Percentiles rank a stretch among this genome's conserved stretches.
These are phyloP conservation scores for Leucophora obtusa DNA, from an alignment of 2,888 invertebrate genomes.

Conservation along the genomic window DNA sequence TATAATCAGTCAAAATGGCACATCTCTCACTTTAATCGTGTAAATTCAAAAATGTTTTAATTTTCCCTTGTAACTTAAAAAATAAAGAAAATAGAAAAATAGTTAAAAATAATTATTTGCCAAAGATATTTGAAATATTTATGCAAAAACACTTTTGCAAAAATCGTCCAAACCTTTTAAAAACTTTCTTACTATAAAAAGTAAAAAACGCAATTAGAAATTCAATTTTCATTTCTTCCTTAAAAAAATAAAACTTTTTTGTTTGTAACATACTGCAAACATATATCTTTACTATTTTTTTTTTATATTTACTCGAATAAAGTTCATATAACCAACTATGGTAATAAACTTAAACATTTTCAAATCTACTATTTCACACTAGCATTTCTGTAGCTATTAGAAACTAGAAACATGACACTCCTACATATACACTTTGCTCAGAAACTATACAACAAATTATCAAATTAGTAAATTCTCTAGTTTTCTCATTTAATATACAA, in stretches of 20 bases:
- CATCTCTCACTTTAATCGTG: too few species aligned
- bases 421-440: neutral
- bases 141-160: neutral
- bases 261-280: too few species aligned
- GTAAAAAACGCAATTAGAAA: slow-evolving; percentile 47
- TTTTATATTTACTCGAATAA: slow-evolving; percentile 28
- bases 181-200: slow-evolving; percentile 18
- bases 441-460: too few species aligned
- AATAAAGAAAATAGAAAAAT: too few species aligned
- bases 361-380: slow-evolving; percentile 37
- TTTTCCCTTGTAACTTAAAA: too few species aligned
- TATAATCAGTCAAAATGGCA: too few species aligned
- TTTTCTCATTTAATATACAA: too few species aligned
- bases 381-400: slow-evolving; percentile 17
- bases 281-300: slow-evolving; percentile 11
- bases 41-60: too few species aligned
- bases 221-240: slow-evolving; percentile 43
- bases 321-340: slow-evolving; percentile 55
- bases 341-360: slow-evolving; percentile 53
- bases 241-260: slow-evolving; percentile 28
- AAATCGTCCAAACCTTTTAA: neutral
- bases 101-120: too few species aligned
- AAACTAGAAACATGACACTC: neutral
- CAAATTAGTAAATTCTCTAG: too few species aligned
- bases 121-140: too few species aligned